These are phyloP conservation scores for Salvelinus fontinalis DNA, from an alignment of 2,113 vertebrate species.

Conservation along the genomic window DNA sequence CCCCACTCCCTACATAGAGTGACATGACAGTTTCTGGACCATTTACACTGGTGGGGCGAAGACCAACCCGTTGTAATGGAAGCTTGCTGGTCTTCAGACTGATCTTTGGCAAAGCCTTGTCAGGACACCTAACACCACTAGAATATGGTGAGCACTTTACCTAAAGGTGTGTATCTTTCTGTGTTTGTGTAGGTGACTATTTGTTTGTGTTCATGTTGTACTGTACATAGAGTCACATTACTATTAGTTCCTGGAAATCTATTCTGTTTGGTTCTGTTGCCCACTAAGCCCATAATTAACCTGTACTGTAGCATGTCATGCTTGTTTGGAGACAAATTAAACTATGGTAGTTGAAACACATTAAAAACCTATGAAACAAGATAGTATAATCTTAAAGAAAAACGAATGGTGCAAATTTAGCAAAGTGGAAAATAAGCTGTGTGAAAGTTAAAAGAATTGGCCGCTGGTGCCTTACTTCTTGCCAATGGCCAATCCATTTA, in stretches of 20 bases:
- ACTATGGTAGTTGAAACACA: slow-evolving; percentile 39
- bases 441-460: slow-evolving; percentile 37
- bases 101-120: slow-evolving; percentile 30
- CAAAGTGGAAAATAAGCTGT: slow-evolving; percentile 53
- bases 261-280: slow-evolving; percentile 34
- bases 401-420: slow-evolving; percentile 59
- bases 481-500: slow-evolving; percentile 50
- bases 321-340: slow-evolving; percentile 51
- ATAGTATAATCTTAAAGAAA: slow-evolving; percentile 44
- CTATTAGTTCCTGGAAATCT: slow-evolving; percentile 42
- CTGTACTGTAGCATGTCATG: slow-evolving; percentile 50
- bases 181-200: slow-evolving; percentile 46
- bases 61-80: slow-evolving; percentile 16
- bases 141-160: not conserved
- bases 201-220: slow-evolving; percentile 26
- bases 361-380: slow-evolving; percentile 46
- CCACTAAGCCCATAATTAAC: slow-evolving; percentile 35
- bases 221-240: slow-evolving; percentile 45
- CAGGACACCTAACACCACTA: slow-evolving; percentile 26
- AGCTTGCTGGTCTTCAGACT: slow-evolving; percentile 33
- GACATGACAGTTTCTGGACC: not conserved
- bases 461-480: slow-evolving; percentile 34
- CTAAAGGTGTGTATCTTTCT: not conserved
- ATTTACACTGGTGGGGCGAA: slow-evolving; percentile 41
- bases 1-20: slow-evolving; percentile 24